These are phyloP conservation scores for Hybos culiciformis DNA, from an alignment of 2,888 invertebrate genomes.

Conservation along the genomic window DNA sequence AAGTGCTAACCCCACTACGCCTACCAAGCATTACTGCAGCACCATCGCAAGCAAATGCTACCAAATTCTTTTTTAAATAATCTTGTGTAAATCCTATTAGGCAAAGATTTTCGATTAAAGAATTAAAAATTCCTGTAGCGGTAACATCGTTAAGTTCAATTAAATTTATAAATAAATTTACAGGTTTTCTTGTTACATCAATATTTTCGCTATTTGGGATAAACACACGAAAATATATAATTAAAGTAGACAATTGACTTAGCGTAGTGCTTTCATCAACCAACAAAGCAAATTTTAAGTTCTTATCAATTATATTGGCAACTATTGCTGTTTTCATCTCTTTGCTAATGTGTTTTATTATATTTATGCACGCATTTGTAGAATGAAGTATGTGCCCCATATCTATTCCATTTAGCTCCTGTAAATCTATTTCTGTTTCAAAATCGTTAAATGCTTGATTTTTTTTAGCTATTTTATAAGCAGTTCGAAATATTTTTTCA, in stretches of 20 bases:
- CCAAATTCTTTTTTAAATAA: neutral
- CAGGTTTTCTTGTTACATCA: slow-evolving; percentile 1
- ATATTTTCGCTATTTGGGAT: neutral
- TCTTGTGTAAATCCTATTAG: neutral
- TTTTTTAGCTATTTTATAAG: neutral
- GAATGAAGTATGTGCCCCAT: slow-evolving; percentile 2
- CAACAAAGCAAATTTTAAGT: neutral
- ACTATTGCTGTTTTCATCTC: neutral
- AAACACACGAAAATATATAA: neutral
- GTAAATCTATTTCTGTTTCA: neutral
- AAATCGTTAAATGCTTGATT: neutral
- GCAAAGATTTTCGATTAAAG: slow-evolving; percentile 1
- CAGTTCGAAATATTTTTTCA: neutral
- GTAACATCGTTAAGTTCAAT: slow-evolving; percentile 1
- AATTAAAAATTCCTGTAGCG: slow-evolving; percentile 1
- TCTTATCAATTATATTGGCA: neutral
- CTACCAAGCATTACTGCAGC: neutral
- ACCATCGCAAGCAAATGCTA: neutral
- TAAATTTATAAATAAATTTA: slow-evolving; percentile 1
- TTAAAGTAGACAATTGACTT: neutral
- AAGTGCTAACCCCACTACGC: neutral
- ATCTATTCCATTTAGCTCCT: neutral
- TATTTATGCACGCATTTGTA: slow-evolving; percentile 1
- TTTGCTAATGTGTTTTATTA: neutral
- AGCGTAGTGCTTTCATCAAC: neutral